Base-by-base conservation (phyloP, 2,888 invertebrate species). In the Cephus pulcher region DNA sequence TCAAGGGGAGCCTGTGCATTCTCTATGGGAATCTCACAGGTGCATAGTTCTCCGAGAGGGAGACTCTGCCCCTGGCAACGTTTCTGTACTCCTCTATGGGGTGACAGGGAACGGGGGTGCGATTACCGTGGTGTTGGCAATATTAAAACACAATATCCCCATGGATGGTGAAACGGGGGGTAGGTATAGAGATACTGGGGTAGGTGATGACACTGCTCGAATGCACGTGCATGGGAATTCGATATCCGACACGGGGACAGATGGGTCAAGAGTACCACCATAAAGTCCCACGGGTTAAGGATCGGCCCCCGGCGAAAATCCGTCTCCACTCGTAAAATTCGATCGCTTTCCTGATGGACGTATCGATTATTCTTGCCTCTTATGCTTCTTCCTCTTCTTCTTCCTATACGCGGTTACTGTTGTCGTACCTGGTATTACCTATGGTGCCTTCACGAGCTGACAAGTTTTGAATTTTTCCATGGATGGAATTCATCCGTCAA, bases 21-120 rank as follows among this genome's bases (percentile, higher is more conserved):
- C 81, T 87, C 86, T 88, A 89, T 90, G 91, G 89, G 91, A 91
- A 91, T 91, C 90, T 89, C 90, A 90, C 91, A 91, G 91, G 91
- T 91, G 91, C 84, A 89, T 85, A 86, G 82, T 88, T 89, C 88
- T 89, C 86, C 87, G 86, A 88, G 88, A 87, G 86, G 80, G 80
- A 86, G 86, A 82, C 84, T 83, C 82, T 82, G 75, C 85, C 86
- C 84, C 80, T 74, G 82, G 83, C 82, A 82, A 84, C 86, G 83
- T 83, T 84, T 84, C 82, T 76, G 78, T 78, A 73, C 76, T 75
- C 75, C 68, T 74, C 70, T 68, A 70, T 35, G 56, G 40, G 74
- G 77, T 69, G 75, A 35, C 77, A 75, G 74, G 56, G 77, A 34
- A 77, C 37, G 80, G 78, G 74, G 75, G 80, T 74, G 79, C 78